A percentile compares a stretch with the other conserved stretches of the same genome.
Evolutionary conservation across 2,113 vertebrate genomes (phyloP).

Genomic region (Labrus mixtus): DNA sequence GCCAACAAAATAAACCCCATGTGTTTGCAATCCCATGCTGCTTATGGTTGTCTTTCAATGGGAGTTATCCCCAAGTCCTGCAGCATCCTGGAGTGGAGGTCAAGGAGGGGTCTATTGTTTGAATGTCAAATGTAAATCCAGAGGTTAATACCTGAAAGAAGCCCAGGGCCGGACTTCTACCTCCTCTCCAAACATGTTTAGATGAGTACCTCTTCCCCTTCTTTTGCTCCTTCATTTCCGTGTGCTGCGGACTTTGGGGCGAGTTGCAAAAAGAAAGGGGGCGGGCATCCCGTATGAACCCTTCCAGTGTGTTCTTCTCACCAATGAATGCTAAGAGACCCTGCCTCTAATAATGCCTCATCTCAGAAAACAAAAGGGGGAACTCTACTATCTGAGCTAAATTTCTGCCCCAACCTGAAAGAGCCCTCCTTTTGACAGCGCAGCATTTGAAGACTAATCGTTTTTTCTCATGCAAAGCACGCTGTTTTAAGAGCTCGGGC

Average conservation of each 20-base stretch:
- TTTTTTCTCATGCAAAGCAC: conserved; percentile 87
- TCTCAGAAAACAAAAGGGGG: conserved; percentile 77
- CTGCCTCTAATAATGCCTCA: conserved; percentile 77
- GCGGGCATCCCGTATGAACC: conserved; percentile 41
- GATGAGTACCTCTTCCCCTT: conserved; percentile 62
- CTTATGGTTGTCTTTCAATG: conserved; percentile 49
- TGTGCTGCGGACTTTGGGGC: conserved; percentile 57
- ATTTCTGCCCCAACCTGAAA: conserved; percentile 77
- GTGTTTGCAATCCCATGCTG: conserved; percentile 63
- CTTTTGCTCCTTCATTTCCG: conserved; percentile 55
- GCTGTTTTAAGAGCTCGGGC: conserved; percentile 81
- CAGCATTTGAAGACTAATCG: conserved; percentile 86
- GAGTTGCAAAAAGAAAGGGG: conserved; percentile 48
- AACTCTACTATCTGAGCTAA: conserved; percentile 76
- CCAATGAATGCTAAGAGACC: conserved; percentile 78
- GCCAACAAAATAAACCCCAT: conserved; percentile 32
- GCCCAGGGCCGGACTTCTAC: conserved; percentile 49
- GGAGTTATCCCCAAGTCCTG: conserved; percentile 39
- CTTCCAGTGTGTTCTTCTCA: conserved; percentile 59
- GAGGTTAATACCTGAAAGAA: conserved; percentile 80
- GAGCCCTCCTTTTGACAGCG: conserved; percentile 79
- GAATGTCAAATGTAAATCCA: conserved; percentile 73
- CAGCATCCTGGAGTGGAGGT: conserved; percentile 63
- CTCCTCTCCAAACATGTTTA: conserved; percentile 76
- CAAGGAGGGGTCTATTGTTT: conserved; percentile 72